These are phyloP conservation scores for Dallia pectoralis DNA, from an alignment of 2,797 vertebrate genomes.

Conservation along the genomic window DNA sequence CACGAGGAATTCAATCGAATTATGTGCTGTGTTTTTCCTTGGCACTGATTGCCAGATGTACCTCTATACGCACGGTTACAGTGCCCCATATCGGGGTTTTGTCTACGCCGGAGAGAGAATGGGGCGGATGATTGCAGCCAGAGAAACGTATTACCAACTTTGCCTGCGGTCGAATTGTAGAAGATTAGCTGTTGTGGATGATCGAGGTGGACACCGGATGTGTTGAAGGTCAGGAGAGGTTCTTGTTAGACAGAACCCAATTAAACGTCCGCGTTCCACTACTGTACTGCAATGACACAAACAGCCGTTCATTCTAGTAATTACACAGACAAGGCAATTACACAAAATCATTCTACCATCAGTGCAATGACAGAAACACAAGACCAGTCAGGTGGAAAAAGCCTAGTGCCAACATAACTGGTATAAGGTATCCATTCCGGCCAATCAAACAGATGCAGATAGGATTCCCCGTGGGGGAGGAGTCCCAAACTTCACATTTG, in stretches of 20 bases:
- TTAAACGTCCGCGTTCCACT: constrained; percentile 29
- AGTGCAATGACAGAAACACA: not conserved
- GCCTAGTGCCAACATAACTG: not conserved
- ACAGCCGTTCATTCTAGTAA: not conserved
- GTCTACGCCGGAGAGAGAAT: constrained; percentile 35
- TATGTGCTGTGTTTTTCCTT: too few species aligned
- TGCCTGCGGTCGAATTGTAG: constrained; percentile 67
- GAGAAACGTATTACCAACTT: constrained; percentile 73
- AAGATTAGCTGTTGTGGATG: constrained; percentile 58
- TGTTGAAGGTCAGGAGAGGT: constrained; percentile 67
- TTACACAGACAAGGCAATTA: too few species aligned
- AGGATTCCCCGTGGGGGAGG: not conserved
- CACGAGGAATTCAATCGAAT: too few species aligned
- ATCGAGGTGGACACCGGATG: constrained; percentile 50
- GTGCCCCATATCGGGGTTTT: constrained; percentile 54
- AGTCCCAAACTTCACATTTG: not conserved
- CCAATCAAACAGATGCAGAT: not conserved
- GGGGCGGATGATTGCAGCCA: constrained; percentile 51
- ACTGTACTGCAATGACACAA: constrained; percentile 29
- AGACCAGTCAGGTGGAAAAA: not conserved
- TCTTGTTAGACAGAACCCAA: constrained; percentile 50
- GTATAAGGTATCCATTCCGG: not conserved
- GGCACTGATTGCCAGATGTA: too few species aligned
- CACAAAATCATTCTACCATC: not conserved
- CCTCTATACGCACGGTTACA: constrained; percentile 50